A percentile compares a stretch with the other conserved stretches of the same genome.
Conservation (phyloP, 2,888 invertebrate species). For the Drosophila dives region DNA sequence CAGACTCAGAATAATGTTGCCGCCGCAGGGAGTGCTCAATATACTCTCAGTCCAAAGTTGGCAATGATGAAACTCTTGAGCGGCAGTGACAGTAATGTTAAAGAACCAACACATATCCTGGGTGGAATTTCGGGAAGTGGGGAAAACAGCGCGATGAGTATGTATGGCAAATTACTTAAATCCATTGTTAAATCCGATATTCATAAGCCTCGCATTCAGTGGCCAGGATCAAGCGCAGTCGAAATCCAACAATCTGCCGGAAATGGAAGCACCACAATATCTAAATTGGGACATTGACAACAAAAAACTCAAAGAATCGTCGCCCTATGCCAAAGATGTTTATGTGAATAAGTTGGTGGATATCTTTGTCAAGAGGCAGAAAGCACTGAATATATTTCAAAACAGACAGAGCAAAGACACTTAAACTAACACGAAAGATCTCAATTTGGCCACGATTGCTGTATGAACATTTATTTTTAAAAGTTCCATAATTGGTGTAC, state of each 20-base stretch:
- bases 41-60: neutral
- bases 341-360: conserved; percentile 57
- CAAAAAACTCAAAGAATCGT: conserved; percentile 31
- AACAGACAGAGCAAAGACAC: neutral
- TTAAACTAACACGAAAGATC: neutral
- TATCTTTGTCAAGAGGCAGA: conserved; percentile 39
- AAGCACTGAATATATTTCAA: conserved; percentile 11
- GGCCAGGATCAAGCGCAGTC: conserved; percentile 25
- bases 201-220: conserved; percentile 28
- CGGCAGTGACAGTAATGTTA: neutral
- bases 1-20: neutral
- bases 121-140: neutral
- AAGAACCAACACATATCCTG: neutral
- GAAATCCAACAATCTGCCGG: neutral
- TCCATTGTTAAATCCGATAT: conserved; percentile 33
- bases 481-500: conserved; percentile 13
- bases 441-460: neutral
- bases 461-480: neutral
- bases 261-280: conserved; percentile 50
- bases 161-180: conserved; percentile 20
- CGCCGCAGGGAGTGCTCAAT: neutral
- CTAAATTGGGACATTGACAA: conserved; percentile 61
- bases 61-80: conserved; percentile 3
- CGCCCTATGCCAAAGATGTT: conserved; percentile 36
- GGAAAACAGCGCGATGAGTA: conserved; percentile 22